Evolutionary conservation across 1,140 invertebrate genomes (phyloP).

Genomic region (Lepidurus arcticus): DNA sequence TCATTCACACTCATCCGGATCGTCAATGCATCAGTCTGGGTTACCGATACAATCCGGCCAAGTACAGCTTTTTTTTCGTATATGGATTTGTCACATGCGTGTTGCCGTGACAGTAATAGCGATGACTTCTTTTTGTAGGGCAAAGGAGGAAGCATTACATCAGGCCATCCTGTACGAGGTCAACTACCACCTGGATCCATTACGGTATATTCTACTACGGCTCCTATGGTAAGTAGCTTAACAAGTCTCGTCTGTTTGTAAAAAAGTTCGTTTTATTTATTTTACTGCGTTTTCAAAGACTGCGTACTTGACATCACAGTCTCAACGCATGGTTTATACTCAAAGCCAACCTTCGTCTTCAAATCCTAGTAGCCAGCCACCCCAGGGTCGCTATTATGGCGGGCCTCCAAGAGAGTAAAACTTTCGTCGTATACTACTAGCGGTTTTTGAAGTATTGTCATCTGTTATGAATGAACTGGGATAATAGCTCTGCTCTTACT

Average conservation of each 20-base stretch:
- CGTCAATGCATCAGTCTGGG: background rate
- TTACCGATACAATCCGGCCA: constrained; percentile 10
- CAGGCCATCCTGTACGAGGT: constrained; percentile 51
- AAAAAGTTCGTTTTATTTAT: background rate
- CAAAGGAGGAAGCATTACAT: constrained; percentile 53
- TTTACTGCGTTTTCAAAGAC: background rate
- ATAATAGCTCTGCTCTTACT: too few relatives aligned
- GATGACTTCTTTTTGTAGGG: constrained; percentile 42
- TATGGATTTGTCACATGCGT: constrained; percentile 11
- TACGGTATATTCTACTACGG: background rate
- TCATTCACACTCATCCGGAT: constrained; percentile 32
- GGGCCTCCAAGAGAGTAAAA: background rate
- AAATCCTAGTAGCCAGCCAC: background rate
- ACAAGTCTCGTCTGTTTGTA: background rate
- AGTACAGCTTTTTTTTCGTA: constrained; percentile 27
- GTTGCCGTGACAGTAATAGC: constrained; percentile 19
- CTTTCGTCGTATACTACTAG: background rate
- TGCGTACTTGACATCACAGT: background rate
- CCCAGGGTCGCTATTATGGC: background rate
- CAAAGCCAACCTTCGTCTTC: background rate
- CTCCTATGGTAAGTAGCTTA: background rate
- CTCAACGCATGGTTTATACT: background rate
- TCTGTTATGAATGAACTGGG: too few relatives aligned
- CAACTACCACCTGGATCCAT: constrained; percentile 34
- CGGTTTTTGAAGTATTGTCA: too few relatives aligned